These are phyloP conservation scores for Centropristis striata DNA, from an alignment of 2,113 vertebrate genomes.

Conservation along the genomic window DNA sequence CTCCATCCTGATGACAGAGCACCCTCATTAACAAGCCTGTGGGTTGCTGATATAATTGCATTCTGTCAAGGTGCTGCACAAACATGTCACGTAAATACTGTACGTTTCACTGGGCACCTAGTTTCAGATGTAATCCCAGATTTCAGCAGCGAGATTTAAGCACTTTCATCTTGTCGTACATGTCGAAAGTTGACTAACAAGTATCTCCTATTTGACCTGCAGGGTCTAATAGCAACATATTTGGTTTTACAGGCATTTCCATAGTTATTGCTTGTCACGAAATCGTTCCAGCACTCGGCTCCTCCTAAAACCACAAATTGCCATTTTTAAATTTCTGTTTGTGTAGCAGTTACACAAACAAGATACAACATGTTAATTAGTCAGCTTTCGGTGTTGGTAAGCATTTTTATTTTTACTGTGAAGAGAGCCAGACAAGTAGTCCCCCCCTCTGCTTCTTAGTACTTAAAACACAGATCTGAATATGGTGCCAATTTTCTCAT, in stretches of 20 bases:
- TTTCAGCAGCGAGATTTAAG: slow-evolving; percentile 6
- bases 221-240: neutral
- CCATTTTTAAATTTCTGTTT: slow-evolving; percentile 41
- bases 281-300: neutral
- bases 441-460: neutral
- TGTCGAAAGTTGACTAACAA: neutral
- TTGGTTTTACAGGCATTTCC: slow-evolving; percentile 14
- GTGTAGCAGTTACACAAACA: slow-evolving; percentile 28
- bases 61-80: slow-evolving; percentile 66
- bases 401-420: neutral
- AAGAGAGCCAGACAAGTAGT: neutral
- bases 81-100: slow-evolving; percentile 56
- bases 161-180: neutral
- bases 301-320: slow-evolving; percentile 56
- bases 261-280: slow-evolving; percentile 9
- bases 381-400: slow-evolving; percentile 3
- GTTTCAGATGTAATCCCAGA: slow-evolving; percentile 15
- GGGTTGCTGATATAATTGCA: slow-evolving; percentile 62
- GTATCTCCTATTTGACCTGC: neutral
- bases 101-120: slow-evolving; percentile 3
- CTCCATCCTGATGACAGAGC: slow-evolving; percentile 53
- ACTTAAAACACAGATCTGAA: neutral
- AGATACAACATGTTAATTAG: slow-evolving; percentile 28
- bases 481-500: too few species aligned
- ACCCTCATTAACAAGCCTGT: slow-evolving; percentile 62